phyloP scores from a whole-genome alignment of 2,113 vertebrate genomes.

The Gobiocypris rarus region DNA sequence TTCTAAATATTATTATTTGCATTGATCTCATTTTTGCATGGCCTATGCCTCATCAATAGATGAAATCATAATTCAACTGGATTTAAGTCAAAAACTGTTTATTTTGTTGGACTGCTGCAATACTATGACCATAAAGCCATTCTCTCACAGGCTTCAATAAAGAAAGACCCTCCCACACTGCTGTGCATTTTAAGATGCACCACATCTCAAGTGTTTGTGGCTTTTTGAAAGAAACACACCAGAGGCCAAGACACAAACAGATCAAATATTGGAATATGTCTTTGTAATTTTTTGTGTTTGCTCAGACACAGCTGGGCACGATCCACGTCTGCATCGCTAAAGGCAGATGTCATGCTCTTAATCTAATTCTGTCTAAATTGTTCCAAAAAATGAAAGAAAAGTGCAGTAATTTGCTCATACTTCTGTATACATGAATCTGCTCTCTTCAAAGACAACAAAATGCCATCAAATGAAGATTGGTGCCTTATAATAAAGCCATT shows the following conservation, averaged over 20 bases:
- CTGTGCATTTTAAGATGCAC: neutral
- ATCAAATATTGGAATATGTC: slow-evolving; percentile 48
- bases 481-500: slow-evolving; percentile 80
- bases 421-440: slow-evolving; percentile 79
- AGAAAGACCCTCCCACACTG: neutral
- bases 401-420: slow-evolving; percentile 91
- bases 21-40: neutral
- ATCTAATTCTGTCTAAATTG: slow-evolving; percentile 92
- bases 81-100: no score
- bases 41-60: neutral
- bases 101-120: neutral
- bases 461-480: slow-evolving; percentile 79
- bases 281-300: slow-evolving; percentile 68
- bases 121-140: neutral
- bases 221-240: slow-evolving; percentile 50
- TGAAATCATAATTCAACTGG: neutral
- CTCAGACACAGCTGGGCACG: slow-evolving; percentile 51
- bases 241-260: slow-evolving; percentile 35
- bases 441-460: slow-evolving; percentile 94
- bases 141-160: neutral
- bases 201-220: neutral
- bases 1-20: no score
- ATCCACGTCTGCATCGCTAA: slow-evolving; percentile 73
- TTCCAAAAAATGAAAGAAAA: slow-evolving; percentile 93
- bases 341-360: slow-evolving; percentile 82